A percentile compares a stretch with the other conserved stretches of the same genome.
These are phyloP conservation scores for Epirrhoe tristata DNA, from an alignment of 2,888 invertebrate genomes.

Conservation along the genomic window DNA sequence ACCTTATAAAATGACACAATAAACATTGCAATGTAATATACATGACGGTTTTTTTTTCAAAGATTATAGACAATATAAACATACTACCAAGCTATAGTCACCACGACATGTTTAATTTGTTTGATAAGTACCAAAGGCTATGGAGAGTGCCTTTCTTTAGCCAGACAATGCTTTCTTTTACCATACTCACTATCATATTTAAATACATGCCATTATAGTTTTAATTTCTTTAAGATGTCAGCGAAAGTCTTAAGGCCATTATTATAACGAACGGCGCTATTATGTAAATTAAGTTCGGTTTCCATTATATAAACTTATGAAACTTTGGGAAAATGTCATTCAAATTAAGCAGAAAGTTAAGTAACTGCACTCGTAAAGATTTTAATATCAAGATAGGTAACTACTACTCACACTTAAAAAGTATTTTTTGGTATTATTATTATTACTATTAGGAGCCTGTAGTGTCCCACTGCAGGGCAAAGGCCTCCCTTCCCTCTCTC, in stretches of 20 bases:
- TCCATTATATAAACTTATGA: constrained; percentile 59
- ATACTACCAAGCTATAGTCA: too few species aligned
- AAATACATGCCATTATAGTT: neutral
- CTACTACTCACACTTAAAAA: too few species aligned
- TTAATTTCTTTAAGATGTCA: constrained; percentile 30
- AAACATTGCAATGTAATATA: too few species aligned
- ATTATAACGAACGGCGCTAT: constrained; percentile 55
- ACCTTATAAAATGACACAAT: too few species aligned
- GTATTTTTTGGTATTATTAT: too few species aligned
- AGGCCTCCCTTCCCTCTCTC: too few species aligned
- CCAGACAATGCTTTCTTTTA: neutral
- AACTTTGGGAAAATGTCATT: constrained; percentile 31
- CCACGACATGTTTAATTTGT: neutral
- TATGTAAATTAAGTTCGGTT: constrained; percentile 64
- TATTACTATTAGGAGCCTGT: too few species aligned
- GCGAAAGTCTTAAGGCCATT: constrained; percentile 70
- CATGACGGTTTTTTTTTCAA: too few species aligned
- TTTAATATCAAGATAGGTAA: constrained; percentile 4
- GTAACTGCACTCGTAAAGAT: constrained; percentile 6
- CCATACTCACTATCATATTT: neutral
- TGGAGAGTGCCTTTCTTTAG: neutral
- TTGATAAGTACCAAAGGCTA: neutral
- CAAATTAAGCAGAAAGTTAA: constrained; percentile 19
- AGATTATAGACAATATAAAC: too few species aligned
- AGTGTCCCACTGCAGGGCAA: too few species aligned